Conservation (phyloP, 2,797 vertebrate genomes). For the Pteropus rufus region DNA sequence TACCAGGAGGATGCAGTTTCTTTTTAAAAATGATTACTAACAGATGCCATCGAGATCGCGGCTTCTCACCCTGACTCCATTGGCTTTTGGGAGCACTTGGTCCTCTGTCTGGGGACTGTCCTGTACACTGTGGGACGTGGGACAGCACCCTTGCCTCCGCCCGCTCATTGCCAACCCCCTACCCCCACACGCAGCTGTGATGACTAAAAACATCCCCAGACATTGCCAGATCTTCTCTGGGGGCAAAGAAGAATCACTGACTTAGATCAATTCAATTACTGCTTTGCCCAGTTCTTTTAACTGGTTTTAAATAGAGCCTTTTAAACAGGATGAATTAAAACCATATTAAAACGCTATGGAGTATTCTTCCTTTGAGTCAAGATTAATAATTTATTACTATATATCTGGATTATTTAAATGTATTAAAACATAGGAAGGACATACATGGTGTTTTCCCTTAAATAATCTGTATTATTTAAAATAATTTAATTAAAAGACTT, state of each 20-base stretch:
- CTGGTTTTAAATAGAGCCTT: too few species aligned
- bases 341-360: background rate
- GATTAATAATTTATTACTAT: background rate
- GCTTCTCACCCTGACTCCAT: background rate
- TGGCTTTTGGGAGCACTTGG: rapidly evolving
- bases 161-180: rapidly evolving
- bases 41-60: rapidly evolving
- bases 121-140: rapidly evolving
- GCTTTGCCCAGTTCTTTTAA: rapidly evolving
- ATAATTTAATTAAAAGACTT: background rate
- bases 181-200: too few species aligned
- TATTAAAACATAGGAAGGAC: background rate
- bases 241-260: background rate
- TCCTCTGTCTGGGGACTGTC: too few species aligned
- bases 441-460: background rate
- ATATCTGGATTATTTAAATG: background rate
- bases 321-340: background rate
- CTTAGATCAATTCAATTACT: too few species aligned
- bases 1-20: background rate
- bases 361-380: too few species aligned
- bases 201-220: too few species aligned
- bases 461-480: background rate
- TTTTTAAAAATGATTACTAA: background rate
- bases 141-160: rapidly evolving
- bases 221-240: background rate